A percentile compares a stretch with the other conserved stretches of the same genome.
Conservation (phyloP, 2,113 vertebrate genomes). For the Coregonus clupeaformis region DNA sequence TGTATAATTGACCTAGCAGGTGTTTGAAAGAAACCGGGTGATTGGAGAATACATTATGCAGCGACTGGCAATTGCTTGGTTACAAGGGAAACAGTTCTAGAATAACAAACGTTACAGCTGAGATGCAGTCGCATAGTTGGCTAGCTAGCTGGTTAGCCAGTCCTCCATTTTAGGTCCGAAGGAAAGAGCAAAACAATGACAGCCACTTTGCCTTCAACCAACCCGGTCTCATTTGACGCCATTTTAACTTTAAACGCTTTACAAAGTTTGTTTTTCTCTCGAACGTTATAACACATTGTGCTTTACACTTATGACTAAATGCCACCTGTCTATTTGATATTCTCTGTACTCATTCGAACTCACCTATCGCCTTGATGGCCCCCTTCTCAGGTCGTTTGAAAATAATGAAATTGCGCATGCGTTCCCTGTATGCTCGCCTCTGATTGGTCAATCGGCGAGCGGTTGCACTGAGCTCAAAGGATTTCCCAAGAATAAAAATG, state of each 20-base stretch:
- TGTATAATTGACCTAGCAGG: too few relatives aligned
- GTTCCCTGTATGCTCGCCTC: too few relatives aligned
- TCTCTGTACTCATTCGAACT: slow-evolving; percentile 17
- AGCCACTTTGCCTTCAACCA: slow-evolving; percentile 27
- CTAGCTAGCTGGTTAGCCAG: slow-evolving; percentile 8
- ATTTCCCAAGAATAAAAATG: too few relatives aligned
- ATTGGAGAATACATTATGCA: too few relatives aligned
- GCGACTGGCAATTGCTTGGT: too few relatives aligned
- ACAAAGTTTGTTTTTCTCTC: not conserved
- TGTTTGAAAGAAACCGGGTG: too few relatives aligned
- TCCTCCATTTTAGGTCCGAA: slow-evolving; percentile 55
- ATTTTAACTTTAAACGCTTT: slow-evolving; percentile 31
- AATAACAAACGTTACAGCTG: not conserved
- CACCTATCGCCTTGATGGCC: slow-evolving; percentile 34
- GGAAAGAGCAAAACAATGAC: slow-evolving; percentile 46
- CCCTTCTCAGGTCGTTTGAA: slow-evolving; percentile 35
- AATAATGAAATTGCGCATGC: not conserved
- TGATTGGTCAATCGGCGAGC: too few relatives aligned
- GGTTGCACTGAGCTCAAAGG: too few relatives aligned
- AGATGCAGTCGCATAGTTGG: not conserved
- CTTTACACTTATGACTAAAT: not conserved
- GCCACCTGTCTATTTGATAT: not conserved
- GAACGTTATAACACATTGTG: not conserved
- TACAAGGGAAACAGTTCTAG: too few relatives aligned
- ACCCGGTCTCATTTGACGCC: slow-evolving; percentile 26